Conservation (phyloP, 2,113 vertebrate genomes). For the Micromys minutus region DNA sequence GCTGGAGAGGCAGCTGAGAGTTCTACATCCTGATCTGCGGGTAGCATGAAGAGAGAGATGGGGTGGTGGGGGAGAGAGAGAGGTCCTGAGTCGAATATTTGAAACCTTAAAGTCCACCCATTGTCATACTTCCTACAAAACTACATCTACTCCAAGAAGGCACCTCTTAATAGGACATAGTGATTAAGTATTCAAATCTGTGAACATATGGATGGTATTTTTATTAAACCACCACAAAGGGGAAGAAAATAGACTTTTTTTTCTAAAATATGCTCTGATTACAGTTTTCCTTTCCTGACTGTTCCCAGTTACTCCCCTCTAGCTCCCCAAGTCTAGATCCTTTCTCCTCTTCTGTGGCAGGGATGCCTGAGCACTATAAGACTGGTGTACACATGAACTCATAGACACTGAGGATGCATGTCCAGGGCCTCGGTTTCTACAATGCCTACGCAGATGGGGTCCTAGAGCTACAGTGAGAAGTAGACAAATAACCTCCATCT, state of each 20-base stretch:
- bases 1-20: not conserved
- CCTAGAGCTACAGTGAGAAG: not conserved
- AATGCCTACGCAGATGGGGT: too few species aligned
- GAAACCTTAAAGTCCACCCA: not conserved
- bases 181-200: not conserved
- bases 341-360: too few species aligned
- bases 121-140: not conserved
- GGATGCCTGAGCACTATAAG: too few species aligned
- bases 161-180: not conserved
- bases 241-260: not conserved
- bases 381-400: not conserved
- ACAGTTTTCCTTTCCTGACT: too few species aligned
- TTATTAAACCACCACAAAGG: not conserved
- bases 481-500: not conserved
- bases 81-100: not conserved
- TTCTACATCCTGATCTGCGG: not conserved
- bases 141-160: not conserved
- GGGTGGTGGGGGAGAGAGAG: too few species aligned
- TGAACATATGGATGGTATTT: not conserved
- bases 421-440: not conserved
- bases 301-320: too few species aligned
- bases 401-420: not conserved
- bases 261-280: too few species aligned
- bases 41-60: not conserved
- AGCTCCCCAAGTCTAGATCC: too few species aligned